These are phyloP conservation scores for Hypanus sabinus DNA, from an alignment of 2,113 vertebrate genomes.

Conservation along the genomic window DNA sequence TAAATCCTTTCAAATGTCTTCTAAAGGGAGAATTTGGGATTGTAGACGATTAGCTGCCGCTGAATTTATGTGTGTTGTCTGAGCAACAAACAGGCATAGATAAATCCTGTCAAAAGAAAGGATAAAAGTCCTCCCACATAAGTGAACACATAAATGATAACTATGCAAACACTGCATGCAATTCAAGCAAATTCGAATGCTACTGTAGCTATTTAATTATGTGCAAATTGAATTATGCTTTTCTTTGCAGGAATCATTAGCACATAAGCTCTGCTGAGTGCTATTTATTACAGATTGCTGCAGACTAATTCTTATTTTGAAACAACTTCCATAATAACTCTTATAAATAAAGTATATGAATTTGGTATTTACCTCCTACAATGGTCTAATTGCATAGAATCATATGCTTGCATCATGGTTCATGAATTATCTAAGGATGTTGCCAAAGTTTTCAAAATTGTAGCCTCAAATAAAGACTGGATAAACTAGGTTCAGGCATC, in stretches of 20 bases:
- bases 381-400: background rate
- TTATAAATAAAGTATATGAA: background rate
- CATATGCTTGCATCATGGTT: background rate
- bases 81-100: constrained; percentile 49
- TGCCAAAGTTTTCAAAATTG: no score
- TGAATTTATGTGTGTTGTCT: constrained; percentile 47
- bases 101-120: constrained; percentile 45
- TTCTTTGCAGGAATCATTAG: constrained; percentile 24
- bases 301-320: background rate
- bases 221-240: constrained; percentile 43
- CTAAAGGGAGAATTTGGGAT: constrained; percentile 41
- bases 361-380: background rate
- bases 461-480: no score
- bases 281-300: background rate
- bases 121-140: constrained; percentile 47
- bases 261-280: background rate
- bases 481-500: no score
- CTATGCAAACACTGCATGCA: constrained; percentile 48
- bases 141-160: constrained; percentile 53
- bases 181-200: constrained; percentile 49
- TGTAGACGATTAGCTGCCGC: constrained; percentile 43
- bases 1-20: constrained; percentile 48
- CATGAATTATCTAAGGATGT: background rate
- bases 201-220: constrained; percentile 47
- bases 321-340: background rate